A percentile compares a stretch with the other conserved stretches of the same genome.
Evolutionary conservation across 2,113 vertebrate genomes (phyloP).

Genomic region (Gambusia holbrooki): DNA sequence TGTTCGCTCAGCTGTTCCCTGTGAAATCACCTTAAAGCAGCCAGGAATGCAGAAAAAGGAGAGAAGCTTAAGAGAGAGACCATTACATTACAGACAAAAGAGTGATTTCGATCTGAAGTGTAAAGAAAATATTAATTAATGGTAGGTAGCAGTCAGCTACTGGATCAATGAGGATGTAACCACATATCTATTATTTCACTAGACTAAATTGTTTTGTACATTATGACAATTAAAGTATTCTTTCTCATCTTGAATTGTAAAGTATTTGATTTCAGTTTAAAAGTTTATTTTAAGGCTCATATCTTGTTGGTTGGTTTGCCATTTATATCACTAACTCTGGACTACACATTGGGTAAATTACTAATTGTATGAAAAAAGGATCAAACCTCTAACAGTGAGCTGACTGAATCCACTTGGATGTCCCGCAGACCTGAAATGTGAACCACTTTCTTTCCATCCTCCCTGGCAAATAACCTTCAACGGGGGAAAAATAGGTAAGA

Average conservation of each 20-base stretch:
- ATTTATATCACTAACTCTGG: not conserved
- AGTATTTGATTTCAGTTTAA: not conserved
- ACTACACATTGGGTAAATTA: not conserved
- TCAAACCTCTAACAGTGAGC: constrained; percentile 87
- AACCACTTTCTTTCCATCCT: constrained; percentile 87
- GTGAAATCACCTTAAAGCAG: constrained; percentile 84
- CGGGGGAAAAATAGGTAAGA: not conserved
- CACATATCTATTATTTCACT: not conserved
- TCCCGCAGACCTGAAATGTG: constrained; percentile 88
- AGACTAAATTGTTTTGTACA: not conserved
- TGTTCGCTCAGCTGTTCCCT: constrained; percentile 87
- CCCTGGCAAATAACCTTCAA: constrained; percentile 88
- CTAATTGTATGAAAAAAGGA: not conserved
- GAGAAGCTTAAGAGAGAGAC: not conserved
- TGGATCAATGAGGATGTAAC: not conserved
- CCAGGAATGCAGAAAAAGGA: not conserved
- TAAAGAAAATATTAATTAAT: not conserved
- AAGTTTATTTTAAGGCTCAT: not conserved
- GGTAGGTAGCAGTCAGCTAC: not conserved
- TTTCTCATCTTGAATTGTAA: not conserved
- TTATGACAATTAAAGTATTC: not conserved
- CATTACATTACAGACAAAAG: not conserved
- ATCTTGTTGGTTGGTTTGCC: not conserved
- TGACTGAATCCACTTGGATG: constrained; percentile 84
- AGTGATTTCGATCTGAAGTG: not conserved